Conservation (phyloP, 2,113 vertebrate genomes). For the Peromyscus californicus region DNA sequence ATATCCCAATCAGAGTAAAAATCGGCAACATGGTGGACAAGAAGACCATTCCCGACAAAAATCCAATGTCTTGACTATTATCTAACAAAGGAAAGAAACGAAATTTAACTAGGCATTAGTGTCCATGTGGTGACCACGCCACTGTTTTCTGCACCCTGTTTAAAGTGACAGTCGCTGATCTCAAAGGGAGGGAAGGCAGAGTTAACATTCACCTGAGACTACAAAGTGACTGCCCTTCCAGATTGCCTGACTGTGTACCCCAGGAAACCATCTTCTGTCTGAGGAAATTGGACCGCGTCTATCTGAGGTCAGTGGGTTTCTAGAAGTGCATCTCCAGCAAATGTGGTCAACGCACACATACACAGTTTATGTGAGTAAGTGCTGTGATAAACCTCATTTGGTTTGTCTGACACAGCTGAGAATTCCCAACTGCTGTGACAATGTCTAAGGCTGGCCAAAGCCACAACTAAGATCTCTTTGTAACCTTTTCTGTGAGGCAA, state of each 20-base stretch:
- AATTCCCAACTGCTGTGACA: conserved; percentile 42
- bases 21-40: neutral
- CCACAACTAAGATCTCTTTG: neutral
- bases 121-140: neutral
- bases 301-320: conserved; percentile 40
- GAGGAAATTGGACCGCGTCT: neutral
- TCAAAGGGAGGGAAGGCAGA: conserved; percentile 1
- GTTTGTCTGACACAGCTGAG: conserved; percentile 41
- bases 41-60: conserved; percentile 81
- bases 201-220: neutral
- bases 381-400: neutral
- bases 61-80: conserved; percentile 49
- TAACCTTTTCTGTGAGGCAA: conserved; percentile 1
- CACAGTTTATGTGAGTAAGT: conserved; percentile 27
- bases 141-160: neutral
- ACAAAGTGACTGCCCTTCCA: neutral
- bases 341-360: conserved; percentile 47
- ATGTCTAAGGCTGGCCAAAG: neutral
- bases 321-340: conserved; percentile 58
- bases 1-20: conserved; percentile 70
- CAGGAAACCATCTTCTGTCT: conserved; percentile 40
- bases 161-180: neutral
- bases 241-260: neutral
- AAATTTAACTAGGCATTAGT: neutral
- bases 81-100: conserved; percentile 76